Base-by-base conservation (phyloP, 1,140 invertebrate species). In the Samia ricini region DNA sequence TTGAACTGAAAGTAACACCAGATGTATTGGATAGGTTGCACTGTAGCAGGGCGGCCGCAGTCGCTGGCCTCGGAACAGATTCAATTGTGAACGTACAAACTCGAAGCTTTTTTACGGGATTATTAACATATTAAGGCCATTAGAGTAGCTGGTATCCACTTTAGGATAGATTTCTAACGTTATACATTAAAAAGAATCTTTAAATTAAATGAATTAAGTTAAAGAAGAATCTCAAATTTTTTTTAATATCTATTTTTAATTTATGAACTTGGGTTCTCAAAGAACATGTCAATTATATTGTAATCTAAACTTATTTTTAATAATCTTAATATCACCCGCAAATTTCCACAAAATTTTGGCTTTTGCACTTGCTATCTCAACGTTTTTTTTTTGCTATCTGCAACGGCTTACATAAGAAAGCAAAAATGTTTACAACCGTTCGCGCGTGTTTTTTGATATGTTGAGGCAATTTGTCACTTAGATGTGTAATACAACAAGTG, bases 11-110 rank as follows among this genome's bases (percentile, higher is more conserved):
- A 64, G 62, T 69, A 64, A 4, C 48, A 54, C 62, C 63, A 62
- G 62, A 69, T 69, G 66, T 62, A 61, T 59, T 64, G 63, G 51
- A 55, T 56, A 54, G 59, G 59, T 36, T 36, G 22, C 52, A 55
- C 36, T 42, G 61, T 56, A 61, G 49, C 55, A 58, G 54, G 56
- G 23, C 33, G 33, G 15, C 12, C 33, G 33, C 59, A 64, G 62
- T 64, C 60, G 63, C 56, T 64, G 66, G 42, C 66, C 66, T 69
- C 66, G 66, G 36, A 62, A 55, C 63, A 55, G 42, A 58, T 64
- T 49, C 56, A 55, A 42, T 63, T 60, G 60, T 60, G 60, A 58
- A 61, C 55, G 64, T 66, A 48, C 48, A 56, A 56, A 56, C 24
- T 24, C n/a, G 20, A 20, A 33, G 24, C 6, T 36, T 57, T 55